Conservation (phyloP, 2,888 invertebrate species). For the Cryptus viduatorius region DNA sequence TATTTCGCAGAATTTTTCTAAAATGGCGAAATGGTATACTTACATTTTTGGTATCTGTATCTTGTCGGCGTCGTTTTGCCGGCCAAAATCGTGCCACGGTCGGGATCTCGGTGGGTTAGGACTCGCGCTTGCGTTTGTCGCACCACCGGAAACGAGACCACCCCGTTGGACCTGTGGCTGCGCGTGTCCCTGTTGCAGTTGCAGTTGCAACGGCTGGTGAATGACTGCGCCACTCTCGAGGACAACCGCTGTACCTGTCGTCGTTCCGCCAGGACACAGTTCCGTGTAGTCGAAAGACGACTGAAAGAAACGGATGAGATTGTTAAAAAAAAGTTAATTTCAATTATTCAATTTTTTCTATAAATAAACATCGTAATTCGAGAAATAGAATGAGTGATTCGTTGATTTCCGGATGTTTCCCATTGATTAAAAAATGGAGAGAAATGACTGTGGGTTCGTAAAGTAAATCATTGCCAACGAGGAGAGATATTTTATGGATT, state of each 20-base stretch:
- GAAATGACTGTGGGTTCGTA: background rate
- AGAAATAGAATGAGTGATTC: background rate
- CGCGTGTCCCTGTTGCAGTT: constrained; percentile 86
- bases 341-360: background rate
- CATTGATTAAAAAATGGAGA: background rate
- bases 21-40: constrained; percentile 85
- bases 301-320: constrained; percentile 85
- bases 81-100: constrained; percentile 97
- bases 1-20: too few species aligned
- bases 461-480: constrained; percentile 11
- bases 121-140: constrained; percentile 81
- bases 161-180: constrained; percentile 87
- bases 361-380: background rate
- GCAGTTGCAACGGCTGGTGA: constrained; percentile 86
- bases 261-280: constrained; percentile 89
- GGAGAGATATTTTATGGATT: background rate
- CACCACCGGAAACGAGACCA: constrained; percentile 79
- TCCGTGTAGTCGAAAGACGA: constrained; percentile 96
- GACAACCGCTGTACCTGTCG: constrained; percentile 86
- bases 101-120: constrained; percentile 89
- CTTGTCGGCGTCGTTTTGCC: constrained; percentile 97
- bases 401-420: background rate
- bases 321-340: background rate
- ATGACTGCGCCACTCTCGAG: constrained; percentile 86
- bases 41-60: constrained; percentile 99